Evolutionary conservation across 1,140 invertebrate genomes (phyloP).

Genomic region (Artemia franciscana): DNA sequence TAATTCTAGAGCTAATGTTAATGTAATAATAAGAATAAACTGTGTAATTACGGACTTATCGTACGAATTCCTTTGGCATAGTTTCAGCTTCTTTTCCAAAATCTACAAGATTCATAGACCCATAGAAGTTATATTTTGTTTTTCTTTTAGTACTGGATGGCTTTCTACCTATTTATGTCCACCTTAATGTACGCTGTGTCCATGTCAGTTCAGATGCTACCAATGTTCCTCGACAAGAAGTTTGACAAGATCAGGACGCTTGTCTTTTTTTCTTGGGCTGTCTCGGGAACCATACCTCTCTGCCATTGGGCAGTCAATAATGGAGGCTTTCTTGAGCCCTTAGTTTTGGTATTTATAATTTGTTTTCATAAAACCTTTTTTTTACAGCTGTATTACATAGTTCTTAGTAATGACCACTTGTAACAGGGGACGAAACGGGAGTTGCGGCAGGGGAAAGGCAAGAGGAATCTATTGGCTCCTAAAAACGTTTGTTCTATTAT

Average conservation of each 20-base stretch:
- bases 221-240: conserved; percentile 18
- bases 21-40: no score
- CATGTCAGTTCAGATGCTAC: conserved; percentile 48
- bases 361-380: not conserved
- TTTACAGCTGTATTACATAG: not conserved
- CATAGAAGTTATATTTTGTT: no score
- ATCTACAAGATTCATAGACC: no score
- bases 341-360: conserved; percentile 39
- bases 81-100: no score
- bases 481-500: no score
- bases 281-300: conserved; percentile 70
- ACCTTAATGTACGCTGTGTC: conserved; percentile 49
- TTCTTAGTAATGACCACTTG: not conserved
- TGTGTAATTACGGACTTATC: no score
- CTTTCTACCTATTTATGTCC: conserved; percentile 59
- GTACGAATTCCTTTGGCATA: no score
- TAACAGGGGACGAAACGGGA: no score
- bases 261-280: conserved; percentile 65
- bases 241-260: conserved; percentile 19
- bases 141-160: conserved; percentile 50
- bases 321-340: conserved; percentile 57
- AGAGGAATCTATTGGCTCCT: no score
- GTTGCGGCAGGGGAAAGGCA: no score
- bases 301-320: conserved; percentile 70
- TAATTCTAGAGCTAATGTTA: no score